A percentile compares a stretch with the other conserved stretches of the same genome.
Evolutionary conservation across 2,113 vertebrate genomes (phyloP).

Genomic region (Mandrillus leucophaeus): DNA sequence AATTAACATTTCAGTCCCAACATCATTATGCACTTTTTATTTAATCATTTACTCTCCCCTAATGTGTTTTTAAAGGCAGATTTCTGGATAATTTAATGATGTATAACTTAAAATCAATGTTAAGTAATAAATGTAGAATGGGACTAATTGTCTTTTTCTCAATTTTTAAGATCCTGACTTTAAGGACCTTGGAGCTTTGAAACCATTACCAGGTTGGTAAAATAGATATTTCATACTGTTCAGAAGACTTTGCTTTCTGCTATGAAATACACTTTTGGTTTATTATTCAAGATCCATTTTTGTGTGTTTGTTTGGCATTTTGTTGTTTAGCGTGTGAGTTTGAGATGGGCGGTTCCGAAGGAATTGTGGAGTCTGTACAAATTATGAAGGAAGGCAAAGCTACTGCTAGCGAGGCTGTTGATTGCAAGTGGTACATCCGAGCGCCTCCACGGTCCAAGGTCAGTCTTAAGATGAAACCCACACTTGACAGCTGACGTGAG

Average conservation of each 20-base stretch:
- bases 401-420: conserved; percentile 93
- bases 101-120: not conserved
- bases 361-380: conserved; percentile 97
- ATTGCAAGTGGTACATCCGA: conserved; percentile 99
- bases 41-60: not conserved
- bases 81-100: not conserved
- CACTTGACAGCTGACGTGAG: conserved; percentile 65
- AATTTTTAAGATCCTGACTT: conserved; percentile 97
- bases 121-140: conserved; percentile 35
- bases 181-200: conserved; percentile 96
- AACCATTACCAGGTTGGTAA: conserved; percentile 98
- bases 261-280: conserved; percentile 78
- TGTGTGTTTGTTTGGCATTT: conserved; percentile 79
- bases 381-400: conserved; percentile 97
- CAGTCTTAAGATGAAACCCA: conserved; percentile 80
- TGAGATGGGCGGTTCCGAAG: conserved; percentile 98
- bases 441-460: conserved; percentile 98
- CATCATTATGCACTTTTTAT: not conserved
- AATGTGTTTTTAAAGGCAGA: not conserved
- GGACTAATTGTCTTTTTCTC: conserved; percentile 82
- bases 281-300: conserved; percentile 82
- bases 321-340: conserved; percentile 95
- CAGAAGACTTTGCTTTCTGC: conserved; percentile 67
- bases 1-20: not conserved
- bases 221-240: conserved; percentile 73